phyloP scores from a whole-genome alignment of 2,797 vertebrate species.

The Myotis myotis region DNA sequence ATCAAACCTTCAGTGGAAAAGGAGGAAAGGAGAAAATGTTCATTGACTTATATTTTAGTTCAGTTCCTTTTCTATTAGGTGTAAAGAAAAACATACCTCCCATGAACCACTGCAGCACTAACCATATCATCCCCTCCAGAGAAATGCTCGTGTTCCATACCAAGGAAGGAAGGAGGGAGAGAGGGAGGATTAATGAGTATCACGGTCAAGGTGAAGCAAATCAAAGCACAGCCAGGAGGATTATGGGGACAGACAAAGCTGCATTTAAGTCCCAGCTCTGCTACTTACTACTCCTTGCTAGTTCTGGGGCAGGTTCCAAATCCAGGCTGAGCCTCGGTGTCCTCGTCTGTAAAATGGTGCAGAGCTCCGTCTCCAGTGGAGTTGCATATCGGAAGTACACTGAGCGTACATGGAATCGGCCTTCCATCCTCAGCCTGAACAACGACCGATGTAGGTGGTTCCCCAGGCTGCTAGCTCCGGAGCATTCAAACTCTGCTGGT shows the following conservation, averaged over 20 bases:
- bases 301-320: neutral
- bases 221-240: neutral
- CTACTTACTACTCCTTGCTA: neutral
- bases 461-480: neutral
- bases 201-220: neutral
- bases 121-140: neutral
- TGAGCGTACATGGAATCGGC: neutral
- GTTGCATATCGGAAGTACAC: neutral
- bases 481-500: neutral
- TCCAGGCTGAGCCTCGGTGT: neutral
- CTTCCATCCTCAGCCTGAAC: neutral
- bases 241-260: neutral
- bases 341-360: neutral
- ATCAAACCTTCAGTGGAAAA: neutral
- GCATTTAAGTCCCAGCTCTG: neutral
- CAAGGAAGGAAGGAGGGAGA: neutral
- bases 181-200: neutral
- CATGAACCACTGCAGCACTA: neutral
- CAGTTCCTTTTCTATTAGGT: neutral
- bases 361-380: neutral
- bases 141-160: neutral
- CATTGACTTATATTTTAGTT: constrained; percentile 25
- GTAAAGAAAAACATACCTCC: neutral
- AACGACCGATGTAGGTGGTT: neutral
- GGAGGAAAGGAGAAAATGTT: neutral